These are phyloP conservation scores for Thalpophila matura DNA, from an alignment of 2,888 invertebrate species.

Conservation along the genomic window DNA sequence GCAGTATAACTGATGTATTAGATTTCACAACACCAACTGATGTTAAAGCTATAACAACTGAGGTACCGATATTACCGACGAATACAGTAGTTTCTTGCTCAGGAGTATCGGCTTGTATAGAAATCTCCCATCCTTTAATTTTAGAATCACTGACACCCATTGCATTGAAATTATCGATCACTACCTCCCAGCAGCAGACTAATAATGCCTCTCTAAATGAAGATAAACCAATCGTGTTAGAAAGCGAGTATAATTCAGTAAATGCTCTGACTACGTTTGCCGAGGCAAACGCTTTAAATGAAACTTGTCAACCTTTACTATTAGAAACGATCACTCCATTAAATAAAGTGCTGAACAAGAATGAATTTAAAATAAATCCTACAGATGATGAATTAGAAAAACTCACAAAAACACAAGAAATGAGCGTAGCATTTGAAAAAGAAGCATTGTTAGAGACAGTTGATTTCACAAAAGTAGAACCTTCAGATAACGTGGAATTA, in stretches of 20 bases:
- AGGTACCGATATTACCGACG: background rate
- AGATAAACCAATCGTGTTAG: background rate
- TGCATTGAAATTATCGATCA: background rate
- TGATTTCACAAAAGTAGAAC: background rate
- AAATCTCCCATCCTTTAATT: background rate
- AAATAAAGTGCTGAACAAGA: background rate
- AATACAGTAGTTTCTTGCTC: background rate
- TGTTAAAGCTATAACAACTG: background rate
- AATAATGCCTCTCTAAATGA: background rate
- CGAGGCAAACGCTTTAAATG: background rate
- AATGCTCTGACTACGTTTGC: background rate
- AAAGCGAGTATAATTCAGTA: background rate
- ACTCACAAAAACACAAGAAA: background rate
- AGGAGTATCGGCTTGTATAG: background rate
- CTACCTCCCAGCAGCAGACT: too few relatives aligned
- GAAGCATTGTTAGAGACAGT: background rate
- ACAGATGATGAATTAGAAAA: background rate
- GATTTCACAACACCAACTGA: background rate
- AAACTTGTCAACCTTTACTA: conserved; percentile 1
- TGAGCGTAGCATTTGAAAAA: background rate
- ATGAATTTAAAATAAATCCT: too few relatives aligned
- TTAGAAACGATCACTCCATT: background rate
- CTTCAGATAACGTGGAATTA: background rate
- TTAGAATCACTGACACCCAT: background rate
- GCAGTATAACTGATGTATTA: background rate